phyloP scores from a whole-genome alignment of 1,140 invertebrate species.

The Drosophila dunni region DNA sequence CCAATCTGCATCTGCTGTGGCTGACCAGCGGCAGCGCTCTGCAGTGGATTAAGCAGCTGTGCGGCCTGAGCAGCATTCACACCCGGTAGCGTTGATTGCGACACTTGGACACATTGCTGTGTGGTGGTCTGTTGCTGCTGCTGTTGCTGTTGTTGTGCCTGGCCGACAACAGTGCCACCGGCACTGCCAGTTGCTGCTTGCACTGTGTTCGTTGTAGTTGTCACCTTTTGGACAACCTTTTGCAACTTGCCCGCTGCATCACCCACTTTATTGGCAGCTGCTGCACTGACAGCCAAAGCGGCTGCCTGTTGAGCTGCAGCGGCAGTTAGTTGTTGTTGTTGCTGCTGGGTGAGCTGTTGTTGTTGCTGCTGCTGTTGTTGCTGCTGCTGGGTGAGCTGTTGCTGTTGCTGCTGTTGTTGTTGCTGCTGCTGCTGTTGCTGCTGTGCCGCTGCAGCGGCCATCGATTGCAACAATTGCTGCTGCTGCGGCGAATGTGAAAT shows the following conservation, averaged over 20 bases:
- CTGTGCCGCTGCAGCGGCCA: slow-evolving; percentile 69
- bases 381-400: slow-evolving; percentile 46
- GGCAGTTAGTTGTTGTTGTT: slow-evolving; percentile 54
- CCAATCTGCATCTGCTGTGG: slow-evolving; percentile 87
- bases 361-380: slow-evolving; percentile 60
- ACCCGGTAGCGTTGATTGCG: slow-evolving; percentile 86
- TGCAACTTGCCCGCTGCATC: slow-evolving; percentile 84
- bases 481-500: slow-evolving; percentile 89
- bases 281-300: slow-evolving; percentile 18
- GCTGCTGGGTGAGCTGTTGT: slow-evolving; percentile 55
- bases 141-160: slow-evolving; percentile 64
- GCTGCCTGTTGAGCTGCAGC: slow-evolving; percentile 53
- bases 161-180: slow-evolving; percentile 40
- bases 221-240: slow-evolving; percentile 87
- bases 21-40: slow-evolving; percentile 86
- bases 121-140: slow-evolving; percentile 84
- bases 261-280: slow-evolving; percentile 58
- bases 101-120: slow-evolving; percentile 89
- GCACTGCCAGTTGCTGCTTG: slow-evolving; percentile 61
- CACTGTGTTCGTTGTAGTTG: slow-evolving; percentile 82
- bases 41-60: slow-evolving; percentile 88
- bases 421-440: slow-evolving; percentile 85
- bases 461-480: slow-evolving; percentile 77
- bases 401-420: slow-evolving; percentile 69
- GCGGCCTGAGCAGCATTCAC: slow-evolving; percentile 85